Evolutionary conservation across 2,888 invertebrate genomes (phyloP), one percentile per base, ranked within the genome.

Genomic region (Heliconius ismenius): DNA sequence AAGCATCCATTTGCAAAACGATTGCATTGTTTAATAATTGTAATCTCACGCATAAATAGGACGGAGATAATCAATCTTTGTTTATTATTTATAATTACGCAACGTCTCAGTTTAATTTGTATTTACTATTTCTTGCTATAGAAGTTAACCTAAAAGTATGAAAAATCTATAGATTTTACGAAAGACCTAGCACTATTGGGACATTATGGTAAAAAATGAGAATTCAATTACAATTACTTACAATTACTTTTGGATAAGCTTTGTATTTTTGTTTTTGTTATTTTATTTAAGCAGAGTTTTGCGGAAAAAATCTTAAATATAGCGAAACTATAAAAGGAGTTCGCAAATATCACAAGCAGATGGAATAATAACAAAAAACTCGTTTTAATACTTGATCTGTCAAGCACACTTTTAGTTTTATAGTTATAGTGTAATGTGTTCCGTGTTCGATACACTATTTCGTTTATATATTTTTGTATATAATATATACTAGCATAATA

Each of bases 311-410:
- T 24, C 28, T 73, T 43, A 63, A 73, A 73, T 63, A 60, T 26
- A 73, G 26, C 73, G 62, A 73, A 73, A 62, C 73, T 73, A 73
- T 73, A 73, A 73, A 63, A 13, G 62, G 62, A 43, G 73, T 73
- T 65, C 58, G 76, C 76, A 76, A 73, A 76, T 76, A 76, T 76
- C 76, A 73, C 60, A 73, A 43, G 63, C 73, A 65, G 58, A 32
- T 72, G 76, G 65, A 73, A 76, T 73, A 76, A 76, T 70, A 73
- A 76, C 39, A 74, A 49, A 73, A 76, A 76, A 76, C 76, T 65
- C 39, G 73, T 76, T 76, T 76, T 60, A 73, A 73, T 60, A 76
- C 67, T 72, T 62, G 76, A 76, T 76, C 76, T 76, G 76, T 76
- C 76, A 76, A 76, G 70, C 60, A 73, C 43, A 72, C 75, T 76